Base-by-base conservation (phyloP, 1,140 invertebrate species). In the Drosophila insularis region DNA sequence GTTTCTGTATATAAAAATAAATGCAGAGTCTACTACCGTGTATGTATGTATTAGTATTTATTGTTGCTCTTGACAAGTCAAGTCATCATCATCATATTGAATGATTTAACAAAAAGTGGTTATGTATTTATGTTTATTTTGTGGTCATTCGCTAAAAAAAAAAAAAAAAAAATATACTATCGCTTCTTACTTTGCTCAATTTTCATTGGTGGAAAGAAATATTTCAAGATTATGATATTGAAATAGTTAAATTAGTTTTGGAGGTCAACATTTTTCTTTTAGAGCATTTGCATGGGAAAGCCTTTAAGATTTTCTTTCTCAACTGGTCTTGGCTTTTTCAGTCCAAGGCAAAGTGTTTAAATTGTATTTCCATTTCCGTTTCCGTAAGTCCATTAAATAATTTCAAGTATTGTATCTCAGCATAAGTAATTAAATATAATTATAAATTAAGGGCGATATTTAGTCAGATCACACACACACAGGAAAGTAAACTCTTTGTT, bases 141-240 rank as follows among this genome's bases (percentile, higher is more conserved):
- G 17, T 50, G 17, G 8, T 46, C 14, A 7, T 46, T 17, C 43
- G 8, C 40, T 17, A 46, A 27, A 55, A 55, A 55, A 55, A 14
- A 55, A 31, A 27, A n/a, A 37, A 2, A 54, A n/a, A 4, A 4
- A 74, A 75, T 74, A 74, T 74, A 68, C 74, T 64, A 56, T 21
- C 5, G 64, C 21, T 74, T 62, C 39, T n/a, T n/a, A 64, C 73
- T 74, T 74, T 74, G 71, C 46, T 39, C 71, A 74, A 74, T 63
- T 23, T 39, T 27, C 23, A 43, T 59, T 74, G 63, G 61, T 74
- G 67, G 55, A 74, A 32, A 17, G 31, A 67, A 68, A 74, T 71
- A 68, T 68, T 74, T 43, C 67, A 74, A 74, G 46, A 62, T 74
- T 74, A 74, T 27, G 17, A 58, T 59, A 66, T 27, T 50, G 43